phyloP scores from a whole-genome alignment of 2,797 vertebrate genomes.

The Sebastes cheni region DNA sequence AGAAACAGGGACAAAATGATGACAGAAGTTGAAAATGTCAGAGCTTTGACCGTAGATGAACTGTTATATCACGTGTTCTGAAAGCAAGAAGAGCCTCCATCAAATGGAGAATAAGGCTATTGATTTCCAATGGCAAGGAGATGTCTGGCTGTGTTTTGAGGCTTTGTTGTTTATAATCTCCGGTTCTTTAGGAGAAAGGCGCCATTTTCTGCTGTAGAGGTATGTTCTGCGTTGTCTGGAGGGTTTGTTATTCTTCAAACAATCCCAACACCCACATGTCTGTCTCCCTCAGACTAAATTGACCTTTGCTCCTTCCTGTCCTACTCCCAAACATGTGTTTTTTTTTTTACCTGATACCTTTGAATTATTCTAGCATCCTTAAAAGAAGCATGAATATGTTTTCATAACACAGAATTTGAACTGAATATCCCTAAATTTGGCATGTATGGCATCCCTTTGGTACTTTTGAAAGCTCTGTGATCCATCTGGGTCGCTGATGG shows the following conservation, averaged over 20 bases:
- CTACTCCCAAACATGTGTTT: constrained; percentile 28
- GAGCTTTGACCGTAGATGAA: constrained; percentile 2
- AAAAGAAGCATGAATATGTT: constrained; percentile 11
- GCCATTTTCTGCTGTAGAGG: constrained; percentile 12
- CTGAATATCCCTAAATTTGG: constrained; percentile 23
- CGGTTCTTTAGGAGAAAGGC: constrained; percentile 18
- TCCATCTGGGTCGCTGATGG: constrained; percentile 73
- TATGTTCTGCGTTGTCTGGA: constrained; percentile 34
- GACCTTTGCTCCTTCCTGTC: constrained; percentile 39
- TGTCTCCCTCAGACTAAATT: constrained; percentile 33
- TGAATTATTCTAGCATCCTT: neutral
- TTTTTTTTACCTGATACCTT: neutral
- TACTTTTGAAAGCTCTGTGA: constrained; percentile 43
- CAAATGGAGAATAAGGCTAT: constrained; percentile 40
- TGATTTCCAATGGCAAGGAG: constrained; percentile 61
- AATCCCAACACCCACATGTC: constrained; percentile 40
- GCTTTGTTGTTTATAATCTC: constrained; percentile 54
- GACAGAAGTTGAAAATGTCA: constrained; percentile 58
- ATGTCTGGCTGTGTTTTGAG: constrained; percentile 41
- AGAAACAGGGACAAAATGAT: constrained; percentile 27
- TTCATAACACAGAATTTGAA: constrained; percentile 20
- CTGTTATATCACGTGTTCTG: constrained; percentile 36
- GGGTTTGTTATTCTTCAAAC: constrained; percentile 54
- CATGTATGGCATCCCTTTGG: constrained; percentile 43
- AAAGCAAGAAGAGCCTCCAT: constrained; percentile 44